Conservation (phyloP, 2,797 vertebrate species). For the Ctenosaura bakeri region DNA sequence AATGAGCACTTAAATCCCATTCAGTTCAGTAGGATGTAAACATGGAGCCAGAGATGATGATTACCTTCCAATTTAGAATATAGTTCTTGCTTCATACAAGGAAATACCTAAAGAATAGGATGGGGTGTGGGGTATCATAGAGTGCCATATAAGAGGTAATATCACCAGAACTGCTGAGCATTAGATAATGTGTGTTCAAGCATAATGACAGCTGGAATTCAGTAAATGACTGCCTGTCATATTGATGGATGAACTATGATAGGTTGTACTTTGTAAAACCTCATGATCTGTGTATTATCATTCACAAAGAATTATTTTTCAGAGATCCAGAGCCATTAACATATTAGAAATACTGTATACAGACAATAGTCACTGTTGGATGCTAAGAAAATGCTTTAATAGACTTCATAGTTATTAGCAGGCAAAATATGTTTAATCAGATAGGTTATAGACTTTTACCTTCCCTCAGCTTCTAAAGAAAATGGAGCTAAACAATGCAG, state of each 20-base stretch:
- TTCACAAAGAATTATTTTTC: constrained; percentile 65
- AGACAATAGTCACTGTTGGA: constrained; percentile 41
- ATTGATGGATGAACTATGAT: constrained; percentile 64
- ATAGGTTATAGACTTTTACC: constrained; percentile 26
- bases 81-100: constrained; percentile 24
- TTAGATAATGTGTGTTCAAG: constrained; percentile 49
- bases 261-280: constrained; percentile 59
- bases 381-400: constrained; percentile 31
- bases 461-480: constrained; percentile 12
- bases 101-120: too few relatives aligned
- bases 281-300: constrained; percentile 51
- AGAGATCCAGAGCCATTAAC: constrained; percentile 53
- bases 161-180: constrained; percentile 49
- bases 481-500: constrained; percentile 26
- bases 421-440: constrained; percentile 9
- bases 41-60: constrained; percentile 2
- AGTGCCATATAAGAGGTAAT: constrained; percentile 36
- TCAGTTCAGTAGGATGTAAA: neutral
- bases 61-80: constrained; percentile 35
- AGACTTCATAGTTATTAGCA: neutral
- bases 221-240: constrained; percentile 56
- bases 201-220: constrained; percentile 38
- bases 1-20: neutral
- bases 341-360: constrained; percentile 48
- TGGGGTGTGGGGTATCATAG: neutral